A percentile compares a stretch with the other conserved stretches of the same genome.
phyloP scores from a whole-genome alignment of 2,797 vertebrate genomes.

The Heliangelus exortis region DNA sequence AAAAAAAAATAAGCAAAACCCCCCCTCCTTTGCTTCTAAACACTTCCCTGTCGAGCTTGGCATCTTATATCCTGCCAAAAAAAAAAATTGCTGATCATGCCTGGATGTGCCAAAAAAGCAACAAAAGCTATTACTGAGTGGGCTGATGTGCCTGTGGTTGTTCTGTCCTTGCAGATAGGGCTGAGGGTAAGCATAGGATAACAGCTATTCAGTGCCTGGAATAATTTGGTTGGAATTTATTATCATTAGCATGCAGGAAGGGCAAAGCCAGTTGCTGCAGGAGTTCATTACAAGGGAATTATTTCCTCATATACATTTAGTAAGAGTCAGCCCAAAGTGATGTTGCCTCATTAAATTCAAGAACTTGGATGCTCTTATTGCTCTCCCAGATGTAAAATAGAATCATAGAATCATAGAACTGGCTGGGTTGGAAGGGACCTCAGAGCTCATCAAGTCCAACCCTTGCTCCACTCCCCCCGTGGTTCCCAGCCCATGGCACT shows the following conservation, averaged over 20 bases:
- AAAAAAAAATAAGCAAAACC: too few relatives aligned
- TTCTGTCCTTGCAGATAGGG: background rate
- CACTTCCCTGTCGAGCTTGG: background rate
- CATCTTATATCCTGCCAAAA: background rate
- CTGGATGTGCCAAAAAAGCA: background rate
- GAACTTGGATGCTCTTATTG: background rate
- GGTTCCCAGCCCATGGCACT: too few relatives aligned
- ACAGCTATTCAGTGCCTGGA: background rate
- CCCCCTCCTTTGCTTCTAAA: background rate
- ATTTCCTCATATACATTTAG: slow-evolving; percentile 30
- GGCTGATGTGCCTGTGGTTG: background rate
- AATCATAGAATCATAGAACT: too few relatives aligned
- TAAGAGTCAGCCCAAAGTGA: slow-evolving; percentile 5
- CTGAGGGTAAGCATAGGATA: background rate
- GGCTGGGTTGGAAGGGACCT: too few relatives aligned
- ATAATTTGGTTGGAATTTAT: slow-evolving; percentile 35
- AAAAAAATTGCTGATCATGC: accelerated
- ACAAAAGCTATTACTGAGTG: background rate
- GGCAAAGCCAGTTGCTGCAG: background rate
- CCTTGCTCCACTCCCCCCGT: too few relatives aligned
- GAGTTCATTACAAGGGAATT: slow-evolving; percentile 39
- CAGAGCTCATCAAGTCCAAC: too few relatives aligned
- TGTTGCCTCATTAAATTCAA: slow-evolving; percentile 19
- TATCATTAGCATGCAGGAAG: slow-evolving; percentile 12
- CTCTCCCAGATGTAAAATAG: background rate